phyloP scores from a whole-genome alignment of 2,888 invertebrate genomes.

The Dichetophora obliterata region DNA sequence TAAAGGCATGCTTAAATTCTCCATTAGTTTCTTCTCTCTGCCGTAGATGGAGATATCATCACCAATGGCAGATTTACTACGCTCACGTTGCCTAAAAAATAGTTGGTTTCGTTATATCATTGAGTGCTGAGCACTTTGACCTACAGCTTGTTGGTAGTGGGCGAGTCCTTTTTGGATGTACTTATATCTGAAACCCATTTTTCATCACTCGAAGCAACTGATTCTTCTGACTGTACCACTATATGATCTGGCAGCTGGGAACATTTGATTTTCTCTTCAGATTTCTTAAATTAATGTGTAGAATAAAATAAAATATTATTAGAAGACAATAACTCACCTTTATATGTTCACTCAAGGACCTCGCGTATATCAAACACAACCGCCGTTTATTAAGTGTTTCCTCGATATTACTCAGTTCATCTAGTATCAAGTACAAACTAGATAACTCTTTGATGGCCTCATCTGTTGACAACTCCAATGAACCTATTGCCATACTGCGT shows the following conservation, averaged over 20 bases:
- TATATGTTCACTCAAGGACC: conserved; percentile 64
- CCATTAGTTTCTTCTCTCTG: conserved; percentile 51
- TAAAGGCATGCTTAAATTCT: conserved; percentile 39
- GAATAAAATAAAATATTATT: neutral
- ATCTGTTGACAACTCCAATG: too few relatives aligned
- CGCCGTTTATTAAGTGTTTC: conserved; percentile 8
- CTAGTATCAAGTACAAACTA: conserved; percentile 81
- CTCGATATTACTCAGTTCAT: conserved; percentile 70
- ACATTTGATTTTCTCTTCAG: neutral
- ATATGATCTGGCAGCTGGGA: too few relatives aligned
- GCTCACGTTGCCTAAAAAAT: conserved; percentile 70
- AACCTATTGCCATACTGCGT: too few relatives aligned
- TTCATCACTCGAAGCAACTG: too few relatives aligned
- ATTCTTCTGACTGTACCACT: too few relatives aligned
- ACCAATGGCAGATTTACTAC: conserved; percentile 78
- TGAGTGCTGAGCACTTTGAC: too few relatives aligned
- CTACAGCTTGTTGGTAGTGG: too few relatives aligned
- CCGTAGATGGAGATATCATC: conserved; percentile 71
- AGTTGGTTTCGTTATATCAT: neutral
- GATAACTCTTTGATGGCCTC: conserved; percentile 82
- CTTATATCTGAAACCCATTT: too few relatives aligned
- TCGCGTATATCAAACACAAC: conserved; percentile 74
- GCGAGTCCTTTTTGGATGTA: too few relatives aligned
- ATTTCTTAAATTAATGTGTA: neutral
- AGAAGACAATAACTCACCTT: neutral